These are phyloP conservation scores for Pteronotus mesoamericanus DNA, from an alignment of 2,797 vertebrate species.

Conservation along the genomic window DNA sequence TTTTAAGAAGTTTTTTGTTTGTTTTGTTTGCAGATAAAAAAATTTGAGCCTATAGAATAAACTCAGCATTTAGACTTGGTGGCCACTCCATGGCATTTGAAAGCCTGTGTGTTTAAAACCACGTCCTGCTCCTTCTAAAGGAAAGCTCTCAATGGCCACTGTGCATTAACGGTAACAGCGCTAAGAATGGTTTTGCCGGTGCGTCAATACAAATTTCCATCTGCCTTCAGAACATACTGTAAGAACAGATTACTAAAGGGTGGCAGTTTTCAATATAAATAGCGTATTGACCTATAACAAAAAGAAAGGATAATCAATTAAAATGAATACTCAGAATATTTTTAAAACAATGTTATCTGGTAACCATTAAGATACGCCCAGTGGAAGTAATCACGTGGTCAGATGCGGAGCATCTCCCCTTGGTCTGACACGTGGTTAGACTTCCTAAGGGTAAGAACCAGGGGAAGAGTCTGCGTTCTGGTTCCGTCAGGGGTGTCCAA, in stretches of 20 bases:
- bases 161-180: not conserved
- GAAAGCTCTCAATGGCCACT: not conserved
- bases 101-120: not conserved
- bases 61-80: not conserved
- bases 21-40: not conserved
- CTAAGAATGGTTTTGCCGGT: not conserved
- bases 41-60: not conserved
- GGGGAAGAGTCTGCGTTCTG: not conserved
- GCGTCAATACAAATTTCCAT: not conserved
- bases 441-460: not conserved
- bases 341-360: not conserved
- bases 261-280: not conserved
- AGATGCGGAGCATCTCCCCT: not conserved
- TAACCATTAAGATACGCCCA: not conserved
- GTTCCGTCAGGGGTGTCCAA: no score
- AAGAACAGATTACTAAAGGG: not conserved
- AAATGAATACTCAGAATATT: not conserved
- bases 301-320: not conserved
- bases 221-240: not conserved
- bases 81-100: not conserved
- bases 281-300: not conserved
- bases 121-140: not conserved
- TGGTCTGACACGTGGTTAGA: fast-evolving
- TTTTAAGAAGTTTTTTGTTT: not conserved
- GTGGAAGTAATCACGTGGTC: not conserved